Base-by-base conservation (phyloP, 2,113 vertebrate genomes). In the Chrysochloris asiatica region DNA sequence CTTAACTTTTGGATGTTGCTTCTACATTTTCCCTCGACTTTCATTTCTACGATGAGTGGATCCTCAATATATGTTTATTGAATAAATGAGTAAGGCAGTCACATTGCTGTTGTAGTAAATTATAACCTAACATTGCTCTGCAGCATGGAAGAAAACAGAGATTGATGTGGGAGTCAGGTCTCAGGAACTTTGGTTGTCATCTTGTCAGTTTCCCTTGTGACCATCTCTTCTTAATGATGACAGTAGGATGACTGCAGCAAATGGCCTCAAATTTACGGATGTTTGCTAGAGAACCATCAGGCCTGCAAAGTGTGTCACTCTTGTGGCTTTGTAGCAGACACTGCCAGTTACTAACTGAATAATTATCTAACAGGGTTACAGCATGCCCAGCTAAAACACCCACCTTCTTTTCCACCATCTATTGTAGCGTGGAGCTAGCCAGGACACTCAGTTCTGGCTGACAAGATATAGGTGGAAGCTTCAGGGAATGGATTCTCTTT, bases 231-330 rank as follows among this genome's bases (percentile, higher is more conserved):
- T 81, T 47, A 43, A 54, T 13, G 19, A 48, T 41, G 30, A 50
- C 5, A 33, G 11, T 17, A 63, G 56, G 63, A 69, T 41, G 54
- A 33, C 85, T 26, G 30, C 87, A 81, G 54, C 30, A 83, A 90
- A 82, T 26, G 22, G 24, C 52, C 43, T 84, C n/a, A 71, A 69
- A 48, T 22, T 67, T 71, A 59, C 45, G 83, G 89, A 65, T 71
- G 36, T 86, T 52, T n/a, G 47, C 8, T 59, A 52, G 87, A 72
- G 89, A 92, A 54, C 59, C 85, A 87, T 28, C 43, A 87, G 83
- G 43, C 43, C 36, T 80, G 33, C 33, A 52, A 77, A 28, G n/a
- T 52, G 36, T 50, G 45, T 45, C 38, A 3, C 61, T 88, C 30
- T 54, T 1, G 5, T 71, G 56, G 76, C 45, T 71, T 79, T 50